Conservation (phyloP, 2,797 vertebrate species). For the Arnoldichthys spilopterus region DNA sequence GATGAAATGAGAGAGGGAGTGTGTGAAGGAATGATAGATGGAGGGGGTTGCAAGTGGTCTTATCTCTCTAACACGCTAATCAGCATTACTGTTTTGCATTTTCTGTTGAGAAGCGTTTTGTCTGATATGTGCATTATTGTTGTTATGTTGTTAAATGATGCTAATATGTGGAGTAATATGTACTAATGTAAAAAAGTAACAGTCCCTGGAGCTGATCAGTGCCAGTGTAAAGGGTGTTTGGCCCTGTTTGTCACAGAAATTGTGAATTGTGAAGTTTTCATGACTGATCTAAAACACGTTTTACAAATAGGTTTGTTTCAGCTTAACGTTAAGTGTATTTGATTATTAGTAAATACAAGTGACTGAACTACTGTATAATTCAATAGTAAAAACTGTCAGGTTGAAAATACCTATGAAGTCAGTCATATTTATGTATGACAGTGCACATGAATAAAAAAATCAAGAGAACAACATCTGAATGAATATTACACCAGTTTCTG, state of each 20-base stretch:
- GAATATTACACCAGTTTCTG: not conserved
- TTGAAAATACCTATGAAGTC: not conserved
- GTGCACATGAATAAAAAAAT: not conserved
- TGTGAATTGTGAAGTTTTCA: no score
- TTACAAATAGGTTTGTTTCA: no score
- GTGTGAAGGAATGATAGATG: constrained; percentile 35
- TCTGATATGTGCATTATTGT: constrained; percentile 40
- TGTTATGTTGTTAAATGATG: constrained; percentile 28
- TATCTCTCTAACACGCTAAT: constrained; percentile 57
- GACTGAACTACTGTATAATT: no score
- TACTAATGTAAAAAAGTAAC: not conserved
- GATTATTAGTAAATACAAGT: no score
- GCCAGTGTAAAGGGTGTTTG: no score
- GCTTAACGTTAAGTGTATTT: no score
- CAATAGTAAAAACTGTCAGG: not conserved
- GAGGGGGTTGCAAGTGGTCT: constrained; percentile 35
- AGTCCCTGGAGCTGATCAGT: not conserved
- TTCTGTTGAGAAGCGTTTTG: constrained; percentile 42
- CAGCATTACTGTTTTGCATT: constrained; percentile 46
- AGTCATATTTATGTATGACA: not conserved
- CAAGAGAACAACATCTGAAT: not conserved
- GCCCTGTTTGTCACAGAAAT: no score
- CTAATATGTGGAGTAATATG: not conserved
- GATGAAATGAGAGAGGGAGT: constrained; percentile 9
- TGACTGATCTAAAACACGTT: no score